Evolutionary conservation across 2,797 vertebrate genomes (phyloP), one percentile per base, ranked within the genome.

Genomic region (Chelmon rostratus): DNA sequence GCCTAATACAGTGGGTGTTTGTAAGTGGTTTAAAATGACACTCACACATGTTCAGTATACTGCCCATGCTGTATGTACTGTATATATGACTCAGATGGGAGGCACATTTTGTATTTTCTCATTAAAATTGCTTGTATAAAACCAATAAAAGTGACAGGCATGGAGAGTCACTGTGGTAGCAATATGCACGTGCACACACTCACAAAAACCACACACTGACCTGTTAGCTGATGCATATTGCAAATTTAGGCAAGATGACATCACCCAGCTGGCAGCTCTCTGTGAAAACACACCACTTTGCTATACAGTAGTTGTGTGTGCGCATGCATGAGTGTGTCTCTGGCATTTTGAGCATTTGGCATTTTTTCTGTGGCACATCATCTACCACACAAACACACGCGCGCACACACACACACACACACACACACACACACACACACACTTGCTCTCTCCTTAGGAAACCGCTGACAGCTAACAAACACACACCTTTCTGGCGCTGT

Each of bases 381-480:
- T 81, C 31, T 37, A 68, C 66, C 75, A 72, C 59, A 80, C 52
- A 78, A 53, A 63, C 65, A 61, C 75, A 65, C 52, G 42, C 44
- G n/a, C n/a, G n/a, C 53, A 50, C 11, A 49, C 18, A 8, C 5
- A 21, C 19, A 49, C 13, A 13, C 38, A 9, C 9, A 40, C 38
- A 42, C 10, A 42, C 40, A 42, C 40, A 42, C 57, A 42, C n/a
- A 78, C 38, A 69, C 37, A 65, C n/a, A n/a, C n/a, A n/a, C n/a
- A n/a, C n/a, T n/a, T n/a, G n/a, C n/a, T n/a, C n/a, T n/a, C 18
- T 80, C 68, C 50, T 63, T 68, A 37, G 37, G 62, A 90, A 89
- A 88, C 47, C 12, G 40, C 84, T 89, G 80, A 86, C 85, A 64
- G 59, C 75, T 49, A 85, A 86, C 82, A 81, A 75, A 86, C 65